Conservation (phyloP, 1,140 invertebrate genomes). For the Panagrolaimus sp. region DNA sequence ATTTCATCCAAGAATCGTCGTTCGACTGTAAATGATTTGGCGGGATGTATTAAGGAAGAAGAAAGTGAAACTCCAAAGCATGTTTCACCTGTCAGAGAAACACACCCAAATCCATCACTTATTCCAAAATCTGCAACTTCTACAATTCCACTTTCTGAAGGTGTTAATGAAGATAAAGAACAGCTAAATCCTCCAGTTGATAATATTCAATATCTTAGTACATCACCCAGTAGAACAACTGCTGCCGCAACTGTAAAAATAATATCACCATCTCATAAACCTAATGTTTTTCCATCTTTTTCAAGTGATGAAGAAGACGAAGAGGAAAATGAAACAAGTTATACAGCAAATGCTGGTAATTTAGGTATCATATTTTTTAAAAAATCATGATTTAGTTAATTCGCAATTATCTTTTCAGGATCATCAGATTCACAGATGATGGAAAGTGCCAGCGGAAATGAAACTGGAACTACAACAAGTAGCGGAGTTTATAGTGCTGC, state of each 20-base stretch:
- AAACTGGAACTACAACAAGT: constrained; percentile 33
- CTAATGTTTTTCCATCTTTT: neutral
- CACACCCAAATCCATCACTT: neutral
- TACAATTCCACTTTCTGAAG: constrained; percentile 12
- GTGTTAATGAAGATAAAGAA: constrained; percentile 9
- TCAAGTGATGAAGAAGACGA: constrained; percentile 42
- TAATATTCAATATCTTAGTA: constrained; percentile 39
- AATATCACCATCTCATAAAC: constrained; percentile 3
- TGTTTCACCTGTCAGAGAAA: constrained; percentile 1
- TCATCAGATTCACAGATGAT: constrained; percentile 48
- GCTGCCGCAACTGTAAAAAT: constrained; percentile 16
- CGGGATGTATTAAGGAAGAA: constrained; percentile 18
- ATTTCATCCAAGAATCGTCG: constrained; percentile 19
- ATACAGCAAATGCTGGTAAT: constrained; percentile 21
- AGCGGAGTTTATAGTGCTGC: constrained; percentile 27
- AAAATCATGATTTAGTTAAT: constrained; percentile 11
- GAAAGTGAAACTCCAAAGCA: constrained; percentile 7
- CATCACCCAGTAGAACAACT: constrained; percentile 26
- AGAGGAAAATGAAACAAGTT: constrained; percentile 36
- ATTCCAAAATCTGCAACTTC: constrained; percentile 46
- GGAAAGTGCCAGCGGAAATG: constrained; percentile 42
- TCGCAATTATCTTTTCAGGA: constrained; percentile 39
- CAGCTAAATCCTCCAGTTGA: constrained; percentile 30
- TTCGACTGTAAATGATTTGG: constrained; percentile 36
- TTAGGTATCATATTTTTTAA: constrained; percentile 26